phyloP scores from a whole-genome alignment of 2,113 vertebrate species.

The Pionites leucogaster region DNA sequence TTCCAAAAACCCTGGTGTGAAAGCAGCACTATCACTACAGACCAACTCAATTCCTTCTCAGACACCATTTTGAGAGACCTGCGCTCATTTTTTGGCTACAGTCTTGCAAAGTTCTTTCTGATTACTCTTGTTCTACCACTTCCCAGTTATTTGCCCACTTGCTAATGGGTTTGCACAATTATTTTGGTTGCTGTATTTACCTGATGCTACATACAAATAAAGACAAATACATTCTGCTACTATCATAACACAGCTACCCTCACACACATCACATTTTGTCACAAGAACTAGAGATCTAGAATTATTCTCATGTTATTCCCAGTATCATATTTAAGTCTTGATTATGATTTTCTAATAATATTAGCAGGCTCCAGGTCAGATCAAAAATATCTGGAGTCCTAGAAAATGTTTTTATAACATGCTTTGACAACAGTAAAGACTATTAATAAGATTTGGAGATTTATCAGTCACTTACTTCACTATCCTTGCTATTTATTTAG shows the following conservation, averaged over 20 bases:
- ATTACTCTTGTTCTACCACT: not conserved
- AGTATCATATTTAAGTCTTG: not conserved
- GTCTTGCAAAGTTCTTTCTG: not conserved
- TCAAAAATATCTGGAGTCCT: not conserved
- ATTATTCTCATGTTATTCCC: not conserved
- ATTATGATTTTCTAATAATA: not conserved
- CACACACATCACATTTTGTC: not conserved
- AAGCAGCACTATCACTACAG: not conserved
- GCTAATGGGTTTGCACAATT: not conserved
- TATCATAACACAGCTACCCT: not conserved
- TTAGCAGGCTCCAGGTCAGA: not conserved
- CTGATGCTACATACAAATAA: not conserved
- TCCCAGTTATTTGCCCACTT: not conserved
- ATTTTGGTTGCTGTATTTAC: not conserved
- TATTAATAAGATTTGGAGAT: not conserved
- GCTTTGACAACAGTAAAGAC: not conserved
- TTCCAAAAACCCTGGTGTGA: not conserved
- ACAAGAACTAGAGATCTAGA: not conserved
- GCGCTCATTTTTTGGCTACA: not conserved
- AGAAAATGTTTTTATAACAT: not conserved
- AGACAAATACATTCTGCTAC: not conserved
- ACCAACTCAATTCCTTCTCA: not conserved
- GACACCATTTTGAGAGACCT: not conserved
- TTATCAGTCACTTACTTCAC: not conserved
- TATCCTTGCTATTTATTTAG: not conserved